Evolutionary conservation across 2,888 invertebrate genomes (phyloP).

Genomic region (Tipula unca): DNA sequence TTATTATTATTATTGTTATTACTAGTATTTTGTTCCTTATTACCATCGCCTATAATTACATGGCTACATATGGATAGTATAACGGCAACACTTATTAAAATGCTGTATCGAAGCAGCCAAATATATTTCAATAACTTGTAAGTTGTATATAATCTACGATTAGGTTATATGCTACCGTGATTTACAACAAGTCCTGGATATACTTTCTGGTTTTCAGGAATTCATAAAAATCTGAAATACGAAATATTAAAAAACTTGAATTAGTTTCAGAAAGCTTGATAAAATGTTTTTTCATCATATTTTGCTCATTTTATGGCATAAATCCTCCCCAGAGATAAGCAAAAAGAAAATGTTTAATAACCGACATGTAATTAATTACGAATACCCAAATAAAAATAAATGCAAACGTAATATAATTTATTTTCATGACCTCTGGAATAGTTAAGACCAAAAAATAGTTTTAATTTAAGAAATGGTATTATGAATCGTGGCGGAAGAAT

Average conservation of each 20-base stretch:
- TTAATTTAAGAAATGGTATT: too few relatives aligned
- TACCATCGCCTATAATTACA: conserved; percentile 43
- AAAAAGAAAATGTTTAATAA: not conserved
- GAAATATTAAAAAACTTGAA: not conserved
- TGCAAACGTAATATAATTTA: too few relatives aligned
- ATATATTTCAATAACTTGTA: conserved; percentile 30
- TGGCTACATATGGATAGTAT: conserved; percentile 64
- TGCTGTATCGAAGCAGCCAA: conserved; percentile 64
- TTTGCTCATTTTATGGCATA: not conserved
- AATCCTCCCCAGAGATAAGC: not conserved
- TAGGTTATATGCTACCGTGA: not conserved
- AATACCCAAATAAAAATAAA: not conserved
- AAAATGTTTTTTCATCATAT: too few relatives aligned
- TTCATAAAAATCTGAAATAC: not conserved
- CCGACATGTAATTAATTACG: not conserved
- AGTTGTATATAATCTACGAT: not conserved
- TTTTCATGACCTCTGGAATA: too few relatives aligned
- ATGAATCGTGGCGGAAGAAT: too few relatives aligned
- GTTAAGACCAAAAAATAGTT: too few relatives aligned
- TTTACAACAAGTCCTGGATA: not conserved
- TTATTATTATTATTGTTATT: not conserved
- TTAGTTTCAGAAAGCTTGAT: not conserved
- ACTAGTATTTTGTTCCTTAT: conserved; percentile 26
- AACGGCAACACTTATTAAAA: conserved; percentile 63
- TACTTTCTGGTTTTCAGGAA: not conserved